A percentile compares a stretch with the other conserved stretches of the same genome.
Conservation (phyloP, 2,888 invertebrate species). For the Microctonus hyperodae region DNA sequence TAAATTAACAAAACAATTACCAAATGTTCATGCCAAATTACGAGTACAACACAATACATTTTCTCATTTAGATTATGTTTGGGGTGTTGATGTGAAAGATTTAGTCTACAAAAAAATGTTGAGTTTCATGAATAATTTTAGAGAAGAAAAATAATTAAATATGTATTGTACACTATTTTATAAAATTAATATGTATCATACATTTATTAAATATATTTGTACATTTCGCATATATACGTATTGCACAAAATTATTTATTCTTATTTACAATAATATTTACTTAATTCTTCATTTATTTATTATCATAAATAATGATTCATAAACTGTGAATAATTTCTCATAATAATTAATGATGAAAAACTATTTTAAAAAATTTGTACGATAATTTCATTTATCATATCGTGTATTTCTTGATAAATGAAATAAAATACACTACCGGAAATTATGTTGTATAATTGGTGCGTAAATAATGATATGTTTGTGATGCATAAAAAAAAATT, state of each 20-base stretch:
- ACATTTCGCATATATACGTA: not conserved
- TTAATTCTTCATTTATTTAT: no score
- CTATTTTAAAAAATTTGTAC: not conserved
- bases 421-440: not conserved
- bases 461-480: no score
- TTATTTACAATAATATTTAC: not conserved
- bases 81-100: conserved; percentile 67
- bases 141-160: conserved; percentile 28
- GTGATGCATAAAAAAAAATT: no score
- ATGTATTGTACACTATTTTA: conserved; percentile 46
- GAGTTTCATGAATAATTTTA: conserved; percentile 31
- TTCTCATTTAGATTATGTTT: conserved; percentile 74
- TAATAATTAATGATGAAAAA: no score
- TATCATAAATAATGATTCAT: no score
- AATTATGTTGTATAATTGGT: not conserved
- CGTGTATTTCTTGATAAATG: not conserved
- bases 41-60: conserved; percentile 66
- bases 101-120: conserved; percentile 64
- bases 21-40: conserved; percentile 65
- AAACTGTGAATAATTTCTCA: no score
- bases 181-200: not conserved
- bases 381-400: not conserved
- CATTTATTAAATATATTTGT: not conserved
- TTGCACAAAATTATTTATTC: not conserved
- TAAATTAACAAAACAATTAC: conserved; percentile 64